Base-by-base conservation (phyloP, 2,888 invertebrate genomes). In the Polyommatus iphigenia region DNA sequence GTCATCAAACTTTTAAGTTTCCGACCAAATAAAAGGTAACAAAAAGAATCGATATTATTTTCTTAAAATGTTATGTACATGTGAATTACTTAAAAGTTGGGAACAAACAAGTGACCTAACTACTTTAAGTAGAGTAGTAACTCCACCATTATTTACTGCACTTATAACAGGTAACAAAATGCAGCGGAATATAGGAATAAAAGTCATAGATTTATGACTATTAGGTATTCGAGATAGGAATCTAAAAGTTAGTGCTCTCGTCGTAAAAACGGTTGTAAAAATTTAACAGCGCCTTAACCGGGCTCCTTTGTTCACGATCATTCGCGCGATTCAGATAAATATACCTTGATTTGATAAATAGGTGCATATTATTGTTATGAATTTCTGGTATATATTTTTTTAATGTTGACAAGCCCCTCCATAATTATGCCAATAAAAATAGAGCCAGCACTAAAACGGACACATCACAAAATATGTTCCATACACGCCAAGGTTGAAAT, bases 251-350 rank as follows among this genome's bases (percentile, higher is more conserved):
- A 86, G 84, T 83, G 84, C 84, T 84, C 88, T 85, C 88, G 85
- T 85, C 87, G 85, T 90, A 89, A 90, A 90, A 82, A 84, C 81
- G 84, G 87, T 86, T 87, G 89, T 90, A 90, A 90, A 90, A 88
- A 83, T 81, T 84, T 84, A 83, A 84, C 84, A 83, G 85, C 83
- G 84, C 85, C 85, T 84, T 85, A 86, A 82, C 84, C 84, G 86
- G 85, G 85, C 83, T 81, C 83, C 83, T 83, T 83, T 84, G 83
- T 87, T 87, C 87, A 86, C 86, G 85, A 83, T 83, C 82, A 83
- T 83, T 84, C 84, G 86, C 85, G 83, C 83, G 87, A 83, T 83
- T 15, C 67, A 67, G 84, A 79, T 67, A 29, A 67, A 67, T 67
- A 32, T 29, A 29, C 29, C 2, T 67, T 18, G 15, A 6, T 29